Conservation (phyloP, 2,113 vertebrate species). For the Urocolius indicus region DNA sequence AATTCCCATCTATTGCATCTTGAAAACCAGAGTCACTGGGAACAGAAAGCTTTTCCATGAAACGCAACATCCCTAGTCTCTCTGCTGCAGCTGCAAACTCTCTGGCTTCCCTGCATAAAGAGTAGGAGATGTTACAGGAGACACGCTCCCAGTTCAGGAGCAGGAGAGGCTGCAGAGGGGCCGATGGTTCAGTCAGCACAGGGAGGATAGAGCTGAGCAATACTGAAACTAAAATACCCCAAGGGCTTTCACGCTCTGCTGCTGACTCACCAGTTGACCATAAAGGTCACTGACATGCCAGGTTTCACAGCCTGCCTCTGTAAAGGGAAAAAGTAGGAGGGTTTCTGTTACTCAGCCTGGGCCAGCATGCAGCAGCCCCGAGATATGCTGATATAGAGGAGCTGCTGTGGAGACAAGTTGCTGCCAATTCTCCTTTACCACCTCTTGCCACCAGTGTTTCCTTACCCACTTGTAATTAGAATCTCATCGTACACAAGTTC, state of each 20-base stretch:
- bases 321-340: not conserved
- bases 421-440: rapidly evolving
- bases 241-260: not conserved
- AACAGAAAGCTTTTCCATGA: not conserved
- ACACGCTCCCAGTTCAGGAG: rapidly evolving
- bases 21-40: not conserved
- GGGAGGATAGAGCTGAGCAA: not conserved
- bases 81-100: not conserved
- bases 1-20: not conserved
- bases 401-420: not conserved
- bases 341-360: not conserved
- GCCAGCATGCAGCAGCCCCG: not conserved
- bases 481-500: not conserved
- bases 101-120: not conserved
- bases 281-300: rapidly evolving
- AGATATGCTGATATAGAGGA: not conserved
- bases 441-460: not conserved
- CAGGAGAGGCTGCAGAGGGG: not conserved
- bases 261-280: rapidly evolving
- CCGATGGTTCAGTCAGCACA: rapidly evolving
- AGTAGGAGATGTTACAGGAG: too few species aligned
- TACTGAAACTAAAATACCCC: not conserved
- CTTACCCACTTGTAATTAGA: not conserved
- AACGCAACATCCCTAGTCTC: not conserved
- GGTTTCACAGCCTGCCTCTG: not conserved